Percentiles rank a stretch among this genome's conserved stretches.
These are phyloP conservation scores for Masticophis lateralis DNA, from an alignment of 2,797 vertebrate genomes.

Conservation along the genomic window DNA sequence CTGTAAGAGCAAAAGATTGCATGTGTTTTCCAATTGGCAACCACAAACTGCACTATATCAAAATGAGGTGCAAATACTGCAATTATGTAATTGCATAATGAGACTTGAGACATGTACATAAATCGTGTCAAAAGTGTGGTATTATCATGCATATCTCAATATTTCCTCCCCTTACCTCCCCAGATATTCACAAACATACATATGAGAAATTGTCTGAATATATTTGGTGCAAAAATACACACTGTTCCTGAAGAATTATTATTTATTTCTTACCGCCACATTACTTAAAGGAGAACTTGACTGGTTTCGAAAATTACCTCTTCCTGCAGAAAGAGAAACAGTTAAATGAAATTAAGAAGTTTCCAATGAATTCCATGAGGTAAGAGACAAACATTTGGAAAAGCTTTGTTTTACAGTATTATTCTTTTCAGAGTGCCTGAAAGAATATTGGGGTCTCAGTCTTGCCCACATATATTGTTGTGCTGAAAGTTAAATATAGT, in stretches of 20 bases:
- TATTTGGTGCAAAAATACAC: not conserved
- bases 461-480: not conserved
- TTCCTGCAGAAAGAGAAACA: conserved; percentile 12
- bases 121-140: not conserved
- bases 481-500: not conserved
- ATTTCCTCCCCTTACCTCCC: not conserved
- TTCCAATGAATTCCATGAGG: not conserved
- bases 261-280: not conserved
- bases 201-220: not conserved
- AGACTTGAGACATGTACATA: not conserved
- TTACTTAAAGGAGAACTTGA: not conserved
- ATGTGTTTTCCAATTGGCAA: not conserved
- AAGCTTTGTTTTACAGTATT: not conserved
- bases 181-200: not conserved
- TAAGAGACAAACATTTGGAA: not conserved
- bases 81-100: not conserved
- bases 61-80: not conserved
- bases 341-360: not conserved
- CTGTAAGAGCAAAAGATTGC: not conserved
- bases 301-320: not conserved
- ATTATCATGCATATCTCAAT: not conserved
- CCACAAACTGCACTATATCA: not conserved
- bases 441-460: not conserved
- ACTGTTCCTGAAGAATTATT: not conserved
- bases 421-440: not conserved